phyloP scores from a whole-genome alignment of 2,113 vertebrate species.

The Glaucomys volans region DNA sequence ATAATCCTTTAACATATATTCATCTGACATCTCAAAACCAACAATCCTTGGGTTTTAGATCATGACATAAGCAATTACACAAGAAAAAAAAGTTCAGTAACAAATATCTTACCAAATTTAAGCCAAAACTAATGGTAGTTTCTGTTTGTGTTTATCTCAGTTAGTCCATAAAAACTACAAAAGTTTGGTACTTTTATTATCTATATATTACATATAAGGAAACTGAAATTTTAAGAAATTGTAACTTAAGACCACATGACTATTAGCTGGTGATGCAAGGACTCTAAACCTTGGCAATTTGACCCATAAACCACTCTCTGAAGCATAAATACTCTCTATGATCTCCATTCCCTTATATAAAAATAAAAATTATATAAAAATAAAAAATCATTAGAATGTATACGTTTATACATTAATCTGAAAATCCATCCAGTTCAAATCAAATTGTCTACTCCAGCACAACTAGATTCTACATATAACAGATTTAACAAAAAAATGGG shows the following conservation, averaged over 20 bases:
- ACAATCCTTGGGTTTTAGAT: background rate
- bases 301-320: background rate
- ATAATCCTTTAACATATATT: background rate
- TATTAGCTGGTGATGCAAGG: background rate
- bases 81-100: background rate
- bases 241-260: background rate
- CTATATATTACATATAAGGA: background rate
- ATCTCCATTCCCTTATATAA: background rate
- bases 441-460: background rate
- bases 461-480: background rate
- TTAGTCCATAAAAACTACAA: background rate
- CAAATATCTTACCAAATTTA: conserved; percentile 27
- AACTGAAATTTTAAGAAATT: background rate
- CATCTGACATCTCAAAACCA: conserved; percentile 11
- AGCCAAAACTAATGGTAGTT: conserved; percentile 39
- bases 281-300: background rate
- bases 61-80: background rate
- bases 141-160: conserved; percentile 15
- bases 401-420: background rate
- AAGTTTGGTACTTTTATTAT: background rate
- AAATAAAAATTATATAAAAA: conserved; percentile 55
- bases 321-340: background rate
- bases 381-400: conserved; percentile 21
- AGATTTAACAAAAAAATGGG: background rate
- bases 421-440: conserved; percentile 1